Percentiles rank a stretch among this genome's conserved stretches.
These are phyloP conservation scores for Cheilosia variabilis DNA, from an alignment of 2,888 invertebrate species.

Conservation along the genomic window DNA sequence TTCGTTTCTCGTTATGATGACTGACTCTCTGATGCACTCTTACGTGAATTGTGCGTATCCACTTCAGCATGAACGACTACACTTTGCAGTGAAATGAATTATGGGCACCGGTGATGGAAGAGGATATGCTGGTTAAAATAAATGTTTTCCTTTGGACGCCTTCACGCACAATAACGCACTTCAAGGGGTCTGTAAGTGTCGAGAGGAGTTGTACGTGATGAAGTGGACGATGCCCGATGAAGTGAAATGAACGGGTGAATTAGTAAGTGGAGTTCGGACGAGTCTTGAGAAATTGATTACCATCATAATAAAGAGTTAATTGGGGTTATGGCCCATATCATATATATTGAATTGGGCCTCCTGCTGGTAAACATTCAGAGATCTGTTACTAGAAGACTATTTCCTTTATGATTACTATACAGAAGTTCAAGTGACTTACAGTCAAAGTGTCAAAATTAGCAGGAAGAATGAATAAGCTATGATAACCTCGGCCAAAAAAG, in stretches of 20 bases:
- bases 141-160: slow-evolving; percentile 75
- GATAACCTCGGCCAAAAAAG: too few species aligned
- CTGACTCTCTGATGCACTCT: slow-evolving; percentile 44
- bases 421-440: too few species aligned
- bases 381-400: too few species aligned
- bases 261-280: slow-evolving; percentile 43
- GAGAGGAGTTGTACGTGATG: slow-evolving; percentile 67
- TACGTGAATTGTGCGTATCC: slow-evolving; percentile 72
- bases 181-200: slow-evolving; percentile 71
- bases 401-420: too few species aligned
- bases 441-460: too few species aligned
- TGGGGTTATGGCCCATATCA: background rate
- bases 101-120: slow-evolving; percentile 39
- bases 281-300: slow-evolving; percentile 61
- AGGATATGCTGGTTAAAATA: slow-evolving; percentile 64
- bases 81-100: slow-evolving; percentile 49
- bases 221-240: slow-evolving; percentile 62
- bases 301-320: slow-evolving; percentile 70
- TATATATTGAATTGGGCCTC: too few species aligned
- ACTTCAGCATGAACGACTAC: slow-evolving; percentile 52
- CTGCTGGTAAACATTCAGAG: too few species aligned
- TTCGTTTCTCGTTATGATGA: background rate
- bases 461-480: too few species aligned
- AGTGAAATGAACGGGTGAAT: slow-evolving; percentile 57
- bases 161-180: slow-evolving; percentile 73